Conservation (phyloP, 1,140 invertebrate species). For the Cardiocondyla obscurior region DNA sequence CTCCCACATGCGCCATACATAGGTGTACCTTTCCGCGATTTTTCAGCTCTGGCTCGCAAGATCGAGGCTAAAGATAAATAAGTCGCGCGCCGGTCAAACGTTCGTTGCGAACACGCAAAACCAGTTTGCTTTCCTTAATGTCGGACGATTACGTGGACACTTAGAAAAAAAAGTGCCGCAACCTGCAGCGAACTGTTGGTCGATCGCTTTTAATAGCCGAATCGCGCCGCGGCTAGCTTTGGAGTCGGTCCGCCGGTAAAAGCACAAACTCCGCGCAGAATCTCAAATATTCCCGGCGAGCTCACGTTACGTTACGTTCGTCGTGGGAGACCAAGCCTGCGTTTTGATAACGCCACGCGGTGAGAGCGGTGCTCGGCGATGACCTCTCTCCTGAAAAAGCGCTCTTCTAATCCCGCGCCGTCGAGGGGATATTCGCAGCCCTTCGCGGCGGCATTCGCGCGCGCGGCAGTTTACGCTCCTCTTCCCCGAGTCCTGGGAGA, state of each 20-base stretch:
- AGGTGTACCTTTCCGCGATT: constrained; percentile 32
- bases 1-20: not conserved
- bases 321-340: constrained; percentile 1
- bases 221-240: not conserved
- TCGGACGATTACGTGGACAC: constrained; percentile 35
- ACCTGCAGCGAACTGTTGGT: not conserved
- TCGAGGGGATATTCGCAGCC: not conserved
- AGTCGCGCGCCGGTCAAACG: constrained; percentile 46
- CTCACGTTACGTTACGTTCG: not conserved
- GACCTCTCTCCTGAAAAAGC: not conserved
- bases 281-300: constrained; percentile 21
- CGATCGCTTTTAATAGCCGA: constrained; percentile 7
- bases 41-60: constrained; percentile 33
- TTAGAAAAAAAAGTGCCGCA: constrained; percentile 27
- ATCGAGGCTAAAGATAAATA: constrained; percentile 48
- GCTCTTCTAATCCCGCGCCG: constrained; percentile 9
- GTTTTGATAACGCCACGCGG: constrained; percentile 37
- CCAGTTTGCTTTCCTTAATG: constrained; percentile 56
- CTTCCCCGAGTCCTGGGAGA: constrained; percentile 33
- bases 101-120: constrained; percentile 47
- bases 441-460: not conserved
- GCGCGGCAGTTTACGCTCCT: constrained; percentile 33
- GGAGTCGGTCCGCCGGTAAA: not conserved
- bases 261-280: constrained; percentile 1
- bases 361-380: not conserved